A percentile compares a stretch with the other conserved stretches of the same genome.
These are phyloP conservation scores for Halictus rubicundus DNA, from an alignment of 1,140 invertebrate genomes.

Conservation along the genomic window DNA sequence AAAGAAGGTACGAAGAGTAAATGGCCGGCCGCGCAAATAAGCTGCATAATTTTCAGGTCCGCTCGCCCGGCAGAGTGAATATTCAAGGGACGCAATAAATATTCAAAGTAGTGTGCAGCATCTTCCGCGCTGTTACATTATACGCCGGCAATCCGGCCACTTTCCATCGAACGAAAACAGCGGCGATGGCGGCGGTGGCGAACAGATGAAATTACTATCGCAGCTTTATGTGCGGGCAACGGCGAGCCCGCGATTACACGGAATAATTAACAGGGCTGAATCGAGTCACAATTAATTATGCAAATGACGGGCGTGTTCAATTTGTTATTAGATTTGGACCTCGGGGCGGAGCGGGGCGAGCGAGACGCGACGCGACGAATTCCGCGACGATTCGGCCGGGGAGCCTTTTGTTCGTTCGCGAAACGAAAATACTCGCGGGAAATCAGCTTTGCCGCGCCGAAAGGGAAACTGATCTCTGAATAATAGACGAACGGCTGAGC, in stretches of 20 bases:
- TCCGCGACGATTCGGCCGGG: background rate
- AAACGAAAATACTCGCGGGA: background rate
- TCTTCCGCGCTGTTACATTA: background rate
- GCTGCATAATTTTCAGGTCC: too few species aligned
- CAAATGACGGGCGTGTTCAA: constrained; percentile 32
- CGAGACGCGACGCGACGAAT: constrained; percentile 9
- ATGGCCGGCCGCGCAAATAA: too few species aligned
- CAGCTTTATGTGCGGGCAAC: background rate
- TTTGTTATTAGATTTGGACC: constrained; percentile 37
- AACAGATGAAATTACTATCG: constrained; percentile 27
- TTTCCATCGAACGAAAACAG: constrained; percentile 6
- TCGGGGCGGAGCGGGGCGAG: background rate
- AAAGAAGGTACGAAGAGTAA: too few species aligned
- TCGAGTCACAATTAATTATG: constrained; percentile 42
- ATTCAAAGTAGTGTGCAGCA: too few species aligned
- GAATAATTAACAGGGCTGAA: constrained; percentile 35
- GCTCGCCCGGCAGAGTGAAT: too few species aligned
- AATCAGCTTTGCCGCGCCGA: background rate
- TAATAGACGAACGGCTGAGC: background rate
- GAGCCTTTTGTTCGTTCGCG: background rate
- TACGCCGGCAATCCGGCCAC: too few species aligned
- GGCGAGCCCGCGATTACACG: constrained; percentile 29
- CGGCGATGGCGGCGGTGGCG: background rate
- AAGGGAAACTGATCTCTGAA: constrained; percentile 3
- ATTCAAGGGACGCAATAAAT: too few species aligned